Evolutionary conservation across 2,113 vertebrate species (phyloP).

Genomic region (Bufo bufo): DNA sequence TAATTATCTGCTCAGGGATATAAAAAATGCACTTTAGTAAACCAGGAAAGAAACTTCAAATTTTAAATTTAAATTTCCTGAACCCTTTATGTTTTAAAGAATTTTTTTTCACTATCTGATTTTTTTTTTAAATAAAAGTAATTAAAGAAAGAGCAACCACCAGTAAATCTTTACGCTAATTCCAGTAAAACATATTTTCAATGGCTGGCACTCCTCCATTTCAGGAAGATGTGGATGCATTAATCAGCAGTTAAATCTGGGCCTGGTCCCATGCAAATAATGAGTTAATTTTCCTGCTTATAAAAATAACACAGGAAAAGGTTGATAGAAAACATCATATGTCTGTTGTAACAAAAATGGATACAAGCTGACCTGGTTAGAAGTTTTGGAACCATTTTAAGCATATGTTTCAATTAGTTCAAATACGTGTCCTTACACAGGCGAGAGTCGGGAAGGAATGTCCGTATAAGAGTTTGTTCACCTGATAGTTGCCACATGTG

Average conservation of each 20-base stretch:
- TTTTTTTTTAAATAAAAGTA: background rate
- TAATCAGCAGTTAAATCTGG: background rate
- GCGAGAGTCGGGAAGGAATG: too few species aligned
- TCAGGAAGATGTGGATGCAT: background rate
- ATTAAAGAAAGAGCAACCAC: background rate
- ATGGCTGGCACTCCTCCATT: background rate
- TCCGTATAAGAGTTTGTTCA: too few species aligned
- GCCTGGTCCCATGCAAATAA: background rate
- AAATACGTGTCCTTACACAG: too few species aligned
- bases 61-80: background rate
- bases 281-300: background rate
- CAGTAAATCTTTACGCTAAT: background rate
- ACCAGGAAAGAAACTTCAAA: too few species aligned
- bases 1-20: too few species aligned
- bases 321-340: background rate
- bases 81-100: background rate
- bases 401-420: background rate
- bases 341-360: background rate
- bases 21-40: too few species aligned
- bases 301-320: background rate
- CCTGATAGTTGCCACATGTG: too few species aligned
- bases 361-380: background rate
- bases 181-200: background rate
- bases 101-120: background rate
- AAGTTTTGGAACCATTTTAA: background rate